Conservation (phyloP, 2,113 vertebrate species). For the Sus scrofa region DNA sequence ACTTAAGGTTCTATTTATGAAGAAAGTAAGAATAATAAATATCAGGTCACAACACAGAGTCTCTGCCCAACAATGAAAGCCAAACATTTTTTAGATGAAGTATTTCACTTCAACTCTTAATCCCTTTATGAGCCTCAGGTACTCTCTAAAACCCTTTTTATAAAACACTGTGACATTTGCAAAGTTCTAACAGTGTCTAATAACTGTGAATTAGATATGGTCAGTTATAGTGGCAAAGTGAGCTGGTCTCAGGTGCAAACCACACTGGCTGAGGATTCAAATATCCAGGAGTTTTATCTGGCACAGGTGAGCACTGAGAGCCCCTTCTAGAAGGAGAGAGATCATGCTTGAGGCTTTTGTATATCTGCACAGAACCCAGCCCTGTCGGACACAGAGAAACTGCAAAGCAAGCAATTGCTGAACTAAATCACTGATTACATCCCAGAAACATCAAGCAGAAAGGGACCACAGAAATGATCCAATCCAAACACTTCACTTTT, state of each 20-base stretch:
- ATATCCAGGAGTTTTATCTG: neutral
- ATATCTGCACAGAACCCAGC: neutral
- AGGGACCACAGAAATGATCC: neutral
- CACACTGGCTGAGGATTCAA: neutral
- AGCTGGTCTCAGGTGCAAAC: neutral
- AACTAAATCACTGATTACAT: neutral
- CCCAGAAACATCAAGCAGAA: neutral
- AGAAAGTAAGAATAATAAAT: neutral
- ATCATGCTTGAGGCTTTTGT: neutral
- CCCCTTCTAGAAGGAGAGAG: neutral
- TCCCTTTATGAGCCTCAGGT: neutral
- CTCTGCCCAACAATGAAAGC: neutral
- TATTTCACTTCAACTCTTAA: neutral
- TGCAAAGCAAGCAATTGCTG: neutral
- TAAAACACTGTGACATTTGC: neutral
- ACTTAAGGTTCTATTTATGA: neutral
- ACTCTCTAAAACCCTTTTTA: neutral
- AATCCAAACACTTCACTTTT: neutral
- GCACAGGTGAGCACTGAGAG: neutral
- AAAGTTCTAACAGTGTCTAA: conserved; percentile 14
- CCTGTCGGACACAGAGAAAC: neutral
- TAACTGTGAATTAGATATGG: neutral
- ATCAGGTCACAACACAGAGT: neutral
- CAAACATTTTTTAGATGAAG: neutral
- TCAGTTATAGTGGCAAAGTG: neutral